These are phyloP conservation scores for Trichopoda pennipes DNA, from an alignment of 2,888 invertebrate genomes.

Conservation along the genomic window DNA sequence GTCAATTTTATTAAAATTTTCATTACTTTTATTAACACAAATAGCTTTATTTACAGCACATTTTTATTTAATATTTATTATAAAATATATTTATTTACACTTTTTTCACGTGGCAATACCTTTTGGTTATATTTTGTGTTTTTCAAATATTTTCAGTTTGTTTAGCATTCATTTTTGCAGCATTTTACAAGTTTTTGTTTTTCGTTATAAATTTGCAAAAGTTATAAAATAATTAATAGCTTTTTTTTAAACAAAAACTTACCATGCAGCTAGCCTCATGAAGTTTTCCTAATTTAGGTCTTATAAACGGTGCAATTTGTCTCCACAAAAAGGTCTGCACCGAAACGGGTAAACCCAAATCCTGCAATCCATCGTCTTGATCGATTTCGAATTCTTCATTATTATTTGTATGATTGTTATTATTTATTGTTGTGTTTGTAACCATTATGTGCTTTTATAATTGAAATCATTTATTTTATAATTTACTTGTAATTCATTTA, in stretches of 20 bases:
- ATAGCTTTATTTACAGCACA: conserved; percentile 73
- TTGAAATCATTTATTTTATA: not conserved
- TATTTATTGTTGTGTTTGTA: conserved; percentile 73
- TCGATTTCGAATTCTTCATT: conserved; percentile 79
- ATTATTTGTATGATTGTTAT: conserved; percentile 74
- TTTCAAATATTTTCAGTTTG: conserved; percentile 28
- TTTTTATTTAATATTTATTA: conserved; percentile 42
- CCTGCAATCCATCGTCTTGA: conserved; percentile 85
- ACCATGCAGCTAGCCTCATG: conserved; percentile 99
- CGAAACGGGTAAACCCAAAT: conserved; percentile 93
- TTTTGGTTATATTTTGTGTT: conserved; percentile 26
- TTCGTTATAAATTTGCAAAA: conserved; percentile 11
- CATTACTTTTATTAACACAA: conserved; percentile 52
- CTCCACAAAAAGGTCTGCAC: conserved; percentile 99
- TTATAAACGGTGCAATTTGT: conserved; percentile 97
- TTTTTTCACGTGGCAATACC: conserved; percentile 36
- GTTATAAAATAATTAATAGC: not conserved
- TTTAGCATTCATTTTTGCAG: conserved; percentile 57
- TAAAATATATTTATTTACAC: conserved; percentile 42
- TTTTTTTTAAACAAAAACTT: conserved; percentile 80
- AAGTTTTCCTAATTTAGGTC: conserved; percentile 96
- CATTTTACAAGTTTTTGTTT: conserved; percentile 57
- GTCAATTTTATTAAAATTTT: no score
- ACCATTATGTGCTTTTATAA: conserved; percentile 70
- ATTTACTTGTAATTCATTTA: conserved; percentile 20